phyloP scores from a whole-genome alignment of 2,888 invertebrate genomes.

The Lycophotia porphyrea region DNA sequence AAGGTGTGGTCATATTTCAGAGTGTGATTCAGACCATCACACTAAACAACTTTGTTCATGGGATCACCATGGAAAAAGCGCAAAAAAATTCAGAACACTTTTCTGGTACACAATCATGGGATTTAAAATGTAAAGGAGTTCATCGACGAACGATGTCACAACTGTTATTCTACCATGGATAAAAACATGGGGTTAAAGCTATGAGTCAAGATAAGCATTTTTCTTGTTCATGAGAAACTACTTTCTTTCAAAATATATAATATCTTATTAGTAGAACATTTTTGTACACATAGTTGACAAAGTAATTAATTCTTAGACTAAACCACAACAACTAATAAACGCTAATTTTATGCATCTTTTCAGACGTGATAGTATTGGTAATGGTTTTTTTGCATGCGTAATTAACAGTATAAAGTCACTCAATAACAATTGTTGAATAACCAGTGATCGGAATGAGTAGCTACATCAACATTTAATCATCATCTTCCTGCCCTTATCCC shows the following conservation, averaged over 20 bases:
- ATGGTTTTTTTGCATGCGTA: neutral
- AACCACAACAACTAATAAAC: neutral
- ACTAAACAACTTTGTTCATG: too few species aligned
- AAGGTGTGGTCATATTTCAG: neutral
- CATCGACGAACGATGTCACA: neutral
- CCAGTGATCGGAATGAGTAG: neutral
- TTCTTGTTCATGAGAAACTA: neutral
- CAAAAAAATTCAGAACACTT: too few species aligned
- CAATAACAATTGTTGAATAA: slow-evolving; percentile 2
- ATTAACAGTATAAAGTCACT: neutral
- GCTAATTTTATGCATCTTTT: slow-evolving; percentile 1
- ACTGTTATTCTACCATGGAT: neutral
- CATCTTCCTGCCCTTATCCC: too few species aligned
- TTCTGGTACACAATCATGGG: too few species aligned
- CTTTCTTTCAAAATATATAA: neutral
- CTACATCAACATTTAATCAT: neutral
- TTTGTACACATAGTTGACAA: neutral
- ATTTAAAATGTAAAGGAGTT: neutral
- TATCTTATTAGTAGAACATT: neutral
- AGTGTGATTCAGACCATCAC: neutral
- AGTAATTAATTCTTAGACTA: neutral
- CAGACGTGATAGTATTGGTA: slow-evolving; percentile 11
- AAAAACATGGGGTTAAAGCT: neutral
- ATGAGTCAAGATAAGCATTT: too few species aligned
- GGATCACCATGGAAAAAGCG: too few species aligned